Percentiles rank a stretch among this genome's conserved stretches.
phyloP scores from a whole-genome alignment of 2,888 invertebrate species.

The Steinernema scapterisci region DNA sequence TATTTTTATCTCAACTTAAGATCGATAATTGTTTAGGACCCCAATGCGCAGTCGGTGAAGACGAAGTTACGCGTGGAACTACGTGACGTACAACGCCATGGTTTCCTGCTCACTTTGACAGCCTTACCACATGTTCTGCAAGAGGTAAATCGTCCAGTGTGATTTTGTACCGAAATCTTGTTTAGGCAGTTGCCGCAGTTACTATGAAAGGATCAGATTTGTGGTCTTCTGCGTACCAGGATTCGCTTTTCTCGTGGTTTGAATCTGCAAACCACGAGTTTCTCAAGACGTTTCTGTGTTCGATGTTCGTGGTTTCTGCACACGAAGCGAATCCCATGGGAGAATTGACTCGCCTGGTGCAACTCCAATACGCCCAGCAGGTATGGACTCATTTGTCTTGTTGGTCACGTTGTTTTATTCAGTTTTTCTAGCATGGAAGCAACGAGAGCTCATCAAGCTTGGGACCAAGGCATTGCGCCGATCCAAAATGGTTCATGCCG shows the following conservation, averaged over 20 bases:
- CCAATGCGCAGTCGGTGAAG: slow-evolving; percentile 38
- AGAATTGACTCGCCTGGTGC: slow-evolving; percentile 80
- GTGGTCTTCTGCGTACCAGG: slow-evolving; percentile 27
- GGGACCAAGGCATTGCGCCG: slow-evolving; percentile 55
- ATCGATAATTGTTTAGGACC: too few relatives aligned
- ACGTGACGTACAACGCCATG: slow-evolving; percentile 68
- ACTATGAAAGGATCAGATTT: not conserved
- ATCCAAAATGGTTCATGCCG: slow-evolving; percentile 71
- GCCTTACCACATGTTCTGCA: slow-evolving; percentile 63
- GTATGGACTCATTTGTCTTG: slow-evolving; percentile 40
- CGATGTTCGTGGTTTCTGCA: slow-evolving; percentile 73
- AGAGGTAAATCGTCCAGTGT: slow-evolving; percentile 46
- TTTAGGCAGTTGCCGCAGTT: not conserved
- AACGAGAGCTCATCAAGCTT: slow-evolving; percentile 41
- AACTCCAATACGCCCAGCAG: slow-evolving; percentile 77
- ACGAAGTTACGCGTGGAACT: slow-evolving; percentile 55
- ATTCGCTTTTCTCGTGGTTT: slow-evolving; percentile 48
- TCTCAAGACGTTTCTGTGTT: slow-evolving; percentile 74
- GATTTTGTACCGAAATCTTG: slow-evolving; percentile 12
- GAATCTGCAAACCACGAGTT: slow-evolving; percentile 84
- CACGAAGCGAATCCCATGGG: slow-evolving; percentile 76
- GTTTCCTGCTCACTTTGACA: slow-evolving; percentile 62
- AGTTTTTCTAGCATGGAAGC: slow-evolving; percentile 51
- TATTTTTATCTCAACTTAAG: too few relatives aligned
- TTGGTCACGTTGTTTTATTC: slow-evolving; percentile 1